Evolutionary conservation across 1,140 invertebrate genomes (phyloP).

Genomic region (Sycobia sp.): DNA sequence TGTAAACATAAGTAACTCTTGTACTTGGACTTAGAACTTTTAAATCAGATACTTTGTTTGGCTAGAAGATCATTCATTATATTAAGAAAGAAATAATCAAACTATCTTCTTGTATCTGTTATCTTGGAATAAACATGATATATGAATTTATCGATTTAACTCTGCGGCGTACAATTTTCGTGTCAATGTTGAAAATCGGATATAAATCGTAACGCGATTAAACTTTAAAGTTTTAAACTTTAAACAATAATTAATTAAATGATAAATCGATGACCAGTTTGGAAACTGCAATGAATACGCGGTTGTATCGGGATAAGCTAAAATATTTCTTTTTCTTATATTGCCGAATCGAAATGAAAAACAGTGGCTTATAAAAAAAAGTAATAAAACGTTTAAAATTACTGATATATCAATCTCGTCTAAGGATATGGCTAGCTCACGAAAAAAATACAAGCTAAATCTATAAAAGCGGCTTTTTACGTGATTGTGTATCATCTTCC

Average conservation of each 20-base stretch:
- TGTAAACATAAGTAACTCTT: no score
- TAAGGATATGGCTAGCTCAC: slow-evolving; percentile 12
- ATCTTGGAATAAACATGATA: slow-evolving; percentile 25
- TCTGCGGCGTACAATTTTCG: slow-evolving; percentile 12
- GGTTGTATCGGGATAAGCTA: background rate
- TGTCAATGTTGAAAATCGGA: slow-evolving; percentile 23
- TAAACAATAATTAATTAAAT: slow-evolving; percentile 6
- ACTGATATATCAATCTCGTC: slow-evolving; percentile 15
- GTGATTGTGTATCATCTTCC: slow-evolving; percentile 27
- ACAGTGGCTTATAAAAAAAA: slow-evolving; percentile 25
- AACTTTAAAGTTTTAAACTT: slow-evolving; percentile 7
- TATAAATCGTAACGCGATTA: slow-evolving; percentile 10
- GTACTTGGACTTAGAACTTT: no score
- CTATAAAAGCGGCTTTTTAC: slow-evolving; percentile 29
- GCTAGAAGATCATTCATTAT: no score
- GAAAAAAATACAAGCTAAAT: slow-evolving; percentile 27
- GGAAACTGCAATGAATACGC: background rate
- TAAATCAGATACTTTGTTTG: no score
- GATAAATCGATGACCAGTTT: slow-evolving; percentile 3
- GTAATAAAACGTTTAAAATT: slow-evolving; percentile 1
- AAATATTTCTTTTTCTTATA: slow-evolving; percentile 10
- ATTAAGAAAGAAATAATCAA: slow-evolving; percentile 27
- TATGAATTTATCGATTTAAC: slow-evolving; percentile 15
- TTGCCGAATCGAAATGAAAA: slow-evolving; percentile 19
- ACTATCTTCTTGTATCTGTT: slow-evolving; percentile 28